Base-by-base conservation (phyloP, 2,888 invertebrate genomes). In the Agrochola litura region DNA sequence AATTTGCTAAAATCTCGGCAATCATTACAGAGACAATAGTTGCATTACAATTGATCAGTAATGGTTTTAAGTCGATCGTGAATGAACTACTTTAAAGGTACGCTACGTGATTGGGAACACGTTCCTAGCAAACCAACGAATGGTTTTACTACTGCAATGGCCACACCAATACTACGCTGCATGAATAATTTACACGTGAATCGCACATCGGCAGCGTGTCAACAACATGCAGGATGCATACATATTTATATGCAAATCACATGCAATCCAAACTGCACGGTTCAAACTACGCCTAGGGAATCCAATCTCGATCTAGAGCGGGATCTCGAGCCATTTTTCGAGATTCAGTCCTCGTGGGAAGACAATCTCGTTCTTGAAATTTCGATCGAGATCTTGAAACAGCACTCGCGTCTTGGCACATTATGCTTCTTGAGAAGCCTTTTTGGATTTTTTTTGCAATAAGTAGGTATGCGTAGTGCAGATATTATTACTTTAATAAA, bases 101-200 rank as follows among this genome's bases (percentile, higher is more conserved):
- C 6, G n/a, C 10, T 65, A n/a, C 43, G n/a, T 46, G 65, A 3
- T 65, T 16, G 9, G 16, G 1, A n/a, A n/a, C 6, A 65, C n/a
- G 64, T 65, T 43, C n/a, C n/a, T 43, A 16, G 5, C 6, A 16
- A 46, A 66, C 10, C 52, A 67, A 30, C 19, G 12, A 12, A 66
- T 66, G 30, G 66, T 30, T 49, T 66, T 30, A 14, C 6, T 49
- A 10, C 10, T 25, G 5, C 22, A 46, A 65, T 25, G 25, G 25
- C n/a, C 41, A 63, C 41, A 41, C 8, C n/a, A 43, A 64, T 8
- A 41, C n/a, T 5, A n/a, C 16, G 3, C 6, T 43, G 43, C 25
- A 65, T 19, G n/a, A 43, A 65, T 64, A 65, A 65, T 65, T n/a
- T 65, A 25, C n/a, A 41, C 8, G 14, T 5, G n/a, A 68, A 68